Percentiles rank a stretch among this genome's conserved stretches.
Evolutionary conservation across 2,113 vertebrate genomes (phyloP).

Genomic region (Hippocampus barbouri): DNA sequence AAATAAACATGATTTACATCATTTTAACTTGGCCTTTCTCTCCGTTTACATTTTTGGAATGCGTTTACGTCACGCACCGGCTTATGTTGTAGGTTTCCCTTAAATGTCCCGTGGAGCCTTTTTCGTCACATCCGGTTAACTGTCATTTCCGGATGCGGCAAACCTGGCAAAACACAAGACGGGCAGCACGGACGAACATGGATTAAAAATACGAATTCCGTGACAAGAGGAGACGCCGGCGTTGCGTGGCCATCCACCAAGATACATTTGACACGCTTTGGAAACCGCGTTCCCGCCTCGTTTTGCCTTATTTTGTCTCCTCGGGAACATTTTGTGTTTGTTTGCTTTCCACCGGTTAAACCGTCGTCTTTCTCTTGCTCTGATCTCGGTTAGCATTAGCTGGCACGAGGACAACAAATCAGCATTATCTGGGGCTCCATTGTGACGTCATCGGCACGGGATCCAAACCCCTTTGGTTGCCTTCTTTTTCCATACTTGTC

Average conservation of each 20-base stretch:
- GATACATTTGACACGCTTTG: neutral
- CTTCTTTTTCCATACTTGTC: neutral
- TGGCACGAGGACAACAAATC: constrained; percentile 10
- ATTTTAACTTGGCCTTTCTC: no score
- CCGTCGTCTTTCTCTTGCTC: constrained; percentile 26
- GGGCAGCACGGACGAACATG: constrained; percentile 30
- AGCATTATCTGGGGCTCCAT: constrained; percentile 2
- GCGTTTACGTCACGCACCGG: no score
- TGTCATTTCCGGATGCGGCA: constrained; percentile 67
- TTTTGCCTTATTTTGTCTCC: neutral
- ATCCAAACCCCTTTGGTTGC: neutral
- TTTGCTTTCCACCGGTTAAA: constrained; percentile 7
- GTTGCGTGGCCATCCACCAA: neutral
- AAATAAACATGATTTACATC: no score
- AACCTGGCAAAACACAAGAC: constrained; percentile 49
- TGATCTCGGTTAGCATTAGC: constrained; percentile 47
- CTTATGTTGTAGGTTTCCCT: no score
- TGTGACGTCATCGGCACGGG: neutral
- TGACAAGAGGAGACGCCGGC: constrained; percentile 12
- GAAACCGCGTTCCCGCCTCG: neutral
- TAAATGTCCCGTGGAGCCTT: constrained; percentile 30
- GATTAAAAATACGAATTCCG: constrained; percentile 43
- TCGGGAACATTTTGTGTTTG: neutral
- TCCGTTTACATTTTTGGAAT: neutral
- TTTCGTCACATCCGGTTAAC: constrained; percentile 54